Evolutionary conservation across 2,113 vertebrate species (phyloP), one percentile per base, ranked within the genome.

Genomic region (Orientallactaga bullata): DNA sequence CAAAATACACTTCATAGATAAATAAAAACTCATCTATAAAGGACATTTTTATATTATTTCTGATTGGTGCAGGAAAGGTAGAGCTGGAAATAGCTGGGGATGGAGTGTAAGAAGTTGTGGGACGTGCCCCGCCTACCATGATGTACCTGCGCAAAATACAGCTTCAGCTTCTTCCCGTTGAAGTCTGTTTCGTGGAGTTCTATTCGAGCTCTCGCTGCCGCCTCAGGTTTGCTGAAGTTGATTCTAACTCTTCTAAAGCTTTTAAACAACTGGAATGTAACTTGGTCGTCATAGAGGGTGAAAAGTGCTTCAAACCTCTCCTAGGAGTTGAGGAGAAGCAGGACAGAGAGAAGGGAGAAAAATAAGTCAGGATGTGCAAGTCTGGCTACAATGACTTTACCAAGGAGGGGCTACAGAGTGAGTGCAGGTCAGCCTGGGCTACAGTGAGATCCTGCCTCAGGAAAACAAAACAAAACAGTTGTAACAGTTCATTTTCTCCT

Each of bases 171-270:
- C 92, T 98, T 98, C 16, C 99, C 99, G 0, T 97, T 98, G 97
- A 99, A 99, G 91, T 99, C 99, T 0, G 99, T 98, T 78, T 99
- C 99, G 0, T 99, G 99, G 32, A 99, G 99, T 88, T 99, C 99
- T 82, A 99, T 99, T 71, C 99, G 99, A 0, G 99, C 99, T 37
- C 99, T 98, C 0, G 99, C 99, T 0, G 99, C 99, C 0, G 99
- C 99, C 96, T 99, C 99, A 0, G 99, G 99, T 37, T 98, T 99
- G 97, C 98, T 99, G 98, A 99, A 99, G 97, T 99, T 99, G 97
- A 99, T 99, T 93, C 99, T 98, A 77, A 99, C 99, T 98, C 99
- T 99, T 95, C 99, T 97, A 96, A 99, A 99, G 98, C 99, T 99
- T 98, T 99, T 99, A 92, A 99, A 99, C 96, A 99, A 97, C 98